Conservation (phyloP, 2,888 invertebrate species). For the Hartigia nigra region DNA sequence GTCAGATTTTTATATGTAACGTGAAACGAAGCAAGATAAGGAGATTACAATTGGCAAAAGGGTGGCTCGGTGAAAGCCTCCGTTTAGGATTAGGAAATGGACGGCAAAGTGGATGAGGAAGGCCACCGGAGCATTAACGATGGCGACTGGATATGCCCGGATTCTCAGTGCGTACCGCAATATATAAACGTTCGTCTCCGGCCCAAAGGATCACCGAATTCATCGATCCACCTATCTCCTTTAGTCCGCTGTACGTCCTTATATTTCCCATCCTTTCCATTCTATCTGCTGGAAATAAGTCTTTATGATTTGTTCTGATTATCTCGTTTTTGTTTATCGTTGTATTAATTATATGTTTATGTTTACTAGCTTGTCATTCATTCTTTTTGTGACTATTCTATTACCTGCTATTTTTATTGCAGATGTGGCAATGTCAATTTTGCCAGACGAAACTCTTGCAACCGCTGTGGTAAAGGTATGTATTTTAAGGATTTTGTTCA, state of each 20-base stretch:
- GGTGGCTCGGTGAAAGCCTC: not conserved
- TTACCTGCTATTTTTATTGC: slow-evolving; percentile 28
- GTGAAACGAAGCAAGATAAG: not conserved
- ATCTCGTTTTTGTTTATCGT: slow-evolving; percentile 16
- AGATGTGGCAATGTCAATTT: slow-evolving; percentile 95
- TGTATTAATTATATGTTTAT: not conserved
- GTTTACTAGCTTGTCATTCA: not conserved
- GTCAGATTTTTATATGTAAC: not conserved
- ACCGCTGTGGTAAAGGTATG: slow-evolving; percentile 86
- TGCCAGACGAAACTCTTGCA: slow-evolving; percentile 89
- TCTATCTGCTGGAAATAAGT: not conserved
- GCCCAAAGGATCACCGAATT: not conserved
- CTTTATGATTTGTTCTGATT: not conserved
- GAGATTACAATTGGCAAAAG: not conserved
- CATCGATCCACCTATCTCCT: not conserved
- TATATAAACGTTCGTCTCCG: not conserved
- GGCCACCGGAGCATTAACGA: slow-evolving; percentile 57
- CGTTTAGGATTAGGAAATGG: slow-evolving; percentile 43
- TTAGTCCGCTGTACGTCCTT: not conserved
- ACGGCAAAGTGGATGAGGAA: slow-evolving; percentile 59
- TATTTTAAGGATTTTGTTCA: slow-evolving; percentile 8
- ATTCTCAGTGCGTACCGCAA: slow-evolving; percentile 55
- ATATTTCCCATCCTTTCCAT: slow-evolving; percentile 1
- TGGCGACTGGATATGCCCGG: slow-evolving; percentile 63
- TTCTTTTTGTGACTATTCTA: not conserved